A percentile compares a stretch with the other conserved stretches of the same genome.
Conservation (phyloP, 2,113 vertebrate species). For the Gymnobelideus leadbeateri region DNA sequence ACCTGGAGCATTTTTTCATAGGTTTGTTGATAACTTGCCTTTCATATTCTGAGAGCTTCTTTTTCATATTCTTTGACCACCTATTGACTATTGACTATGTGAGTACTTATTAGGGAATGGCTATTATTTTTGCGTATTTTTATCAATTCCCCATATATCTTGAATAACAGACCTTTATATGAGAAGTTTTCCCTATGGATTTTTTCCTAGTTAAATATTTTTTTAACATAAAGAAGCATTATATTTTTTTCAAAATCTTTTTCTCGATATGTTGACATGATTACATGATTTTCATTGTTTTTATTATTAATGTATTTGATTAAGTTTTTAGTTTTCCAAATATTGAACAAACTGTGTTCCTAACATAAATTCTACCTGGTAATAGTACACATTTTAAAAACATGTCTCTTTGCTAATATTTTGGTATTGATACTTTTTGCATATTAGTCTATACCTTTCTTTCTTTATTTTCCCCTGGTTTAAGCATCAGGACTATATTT, state of each 20-base stretch:
- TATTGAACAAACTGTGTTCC: not conserved
- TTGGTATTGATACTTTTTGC: not conserved
- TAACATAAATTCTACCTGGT: not conserved
- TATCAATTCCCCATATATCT: not conserved
- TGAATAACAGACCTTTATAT: not conserved
- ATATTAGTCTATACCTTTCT: not conserved
- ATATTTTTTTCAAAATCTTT: not conserved
- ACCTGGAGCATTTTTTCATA: not conserved
- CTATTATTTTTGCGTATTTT: not conserved
- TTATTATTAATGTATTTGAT: too few species aligned
- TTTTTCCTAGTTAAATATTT: not conserved
- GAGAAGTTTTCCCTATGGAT: not conserved
- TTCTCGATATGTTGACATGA: not conserved
- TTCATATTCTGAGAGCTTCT: not conserved
- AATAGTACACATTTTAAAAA: not conserved
- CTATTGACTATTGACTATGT: too few species aligned
- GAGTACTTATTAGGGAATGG: not conserved
- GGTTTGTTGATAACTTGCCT: not conserved
- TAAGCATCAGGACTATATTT: not conserved
- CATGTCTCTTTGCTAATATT: not conserved
- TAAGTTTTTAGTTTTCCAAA: too few species aligned
- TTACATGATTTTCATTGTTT: not conserved
- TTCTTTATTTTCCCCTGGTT: not conserved
- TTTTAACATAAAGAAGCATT: not conserved
- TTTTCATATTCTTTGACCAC: not conserved